Base-by-base conservation (phyloP, 2,113 vertebrate species). In the Tichodroma muraria region DNA sequence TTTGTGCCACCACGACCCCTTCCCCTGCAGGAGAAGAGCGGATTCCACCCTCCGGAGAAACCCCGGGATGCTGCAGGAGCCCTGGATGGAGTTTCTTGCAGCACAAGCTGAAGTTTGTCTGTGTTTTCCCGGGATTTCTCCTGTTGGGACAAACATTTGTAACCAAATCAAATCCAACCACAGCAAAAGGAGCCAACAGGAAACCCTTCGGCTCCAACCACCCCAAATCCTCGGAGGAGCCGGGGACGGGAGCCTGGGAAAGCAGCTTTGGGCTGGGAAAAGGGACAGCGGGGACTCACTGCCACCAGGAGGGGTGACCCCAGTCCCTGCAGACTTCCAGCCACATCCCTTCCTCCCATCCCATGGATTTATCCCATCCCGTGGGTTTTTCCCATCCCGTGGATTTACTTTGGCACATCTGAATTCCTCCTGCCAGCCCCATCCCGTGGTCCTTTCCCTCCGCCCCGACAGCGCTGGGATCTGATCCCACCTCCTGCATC, bases 401-500 rank as follows among this genome's bases (percentile, higher is more conserved):
- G 37, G 37, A 3, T 79, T 37, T 2, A n/a, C n/a, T n/a, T n/a
- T n/a, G n/a, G n/a, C n/a, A n/a, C n/a, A n/a, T n/a, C n/a, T n/a
- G n/a, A n/a, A n/a, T n/a, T n/a, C n/a, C n/a, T n/a, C n/a, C n/a
- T n/a, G n/a, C n/a, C n/a, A n/a, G 16, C 28, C 33, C 17, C 33
- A 8, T 14, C 27, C 49, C 15, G 2, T 7, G 40, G 50, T 60
- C 44, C 57, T 24, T 9, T 15, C 50, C 69, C 73, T 15, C 33
- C 0, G 30, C 33, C 35, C 31, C 6, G 2, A 9, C 24, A 35
- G 27, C 5, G 6, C 18, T 2, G 9, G 31, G 2, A 35, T 47
- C 38, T 49, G 23, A 0, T n/a, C 60, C 22, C 31, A 0, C 6
- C 49, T 30, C 15, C 60, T 3, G 0, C 0, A 18, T 23, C 8